These are phyloP conservation scores for Biston stratarius DNA, from an alignment of 2,888 invertebrate species.

Conservation along the genomic window DNA sequence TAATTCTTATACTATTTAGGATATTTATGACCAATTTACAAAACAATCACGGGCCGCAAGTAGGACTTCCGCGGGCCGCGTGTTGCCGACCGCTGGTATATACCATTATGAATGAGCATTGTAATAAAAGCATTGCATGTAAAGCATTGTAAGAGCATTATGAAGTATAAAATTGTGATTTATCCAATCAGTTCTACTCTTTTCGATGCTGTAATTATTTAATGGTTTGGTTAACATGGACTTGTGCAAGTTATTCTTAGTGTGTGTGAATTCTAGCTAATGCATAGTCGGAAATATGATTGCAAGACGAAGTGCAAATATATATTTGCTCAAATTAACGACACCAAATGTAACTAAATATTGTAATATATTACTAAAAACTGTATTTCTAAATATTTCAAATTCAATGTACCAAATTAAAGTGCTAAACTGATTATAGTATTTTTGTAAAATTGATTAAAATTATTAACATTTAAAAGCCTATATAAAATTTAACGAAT, in stretches of 20 bases:
- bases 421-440: slow-evolving; percentile 41
- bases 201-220: background rate
- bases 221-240: background rate
- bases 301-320: slow-evolving; percentile 8
- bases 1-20: too few relatives aligned
- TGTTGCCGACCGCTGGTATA: too few relatives aligned
- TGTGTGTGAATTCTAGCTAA: background rate
- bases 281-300: background rate
- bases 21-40: too few relatives aligned
- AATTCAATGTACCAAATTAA: slow-evolving; percentile 24
- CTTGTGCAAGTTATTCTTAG: background rate
- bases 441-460: slow-evolving; percentile 41
- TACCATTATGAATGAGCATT: too few relatives aligned
- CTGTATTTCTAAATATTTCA: slow-evolving; percentile 5
- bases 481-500: slow-evolving; percentile 5
- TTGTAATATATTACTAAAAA: slow-evolving; percentile 9
- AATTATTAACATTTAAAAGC: background rate
- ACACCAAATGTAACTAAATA: slow-evolving; percentile 27
- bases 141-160: too few relatives aligned
- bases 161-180: too few relatives aligned
- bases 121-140: too few relatives aligned
- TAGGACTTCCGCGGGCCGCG: too few relatives aligned
- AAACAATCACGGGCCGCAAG: too few relatives aligned
- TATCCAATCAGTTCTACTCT: background rate
- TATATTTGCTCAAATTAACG: slow-evolving; percentile 35